Evolutionary conservation across 2,797 vertebrate species (phyloP).

Genomic region (Brotula barbata): DNA sequence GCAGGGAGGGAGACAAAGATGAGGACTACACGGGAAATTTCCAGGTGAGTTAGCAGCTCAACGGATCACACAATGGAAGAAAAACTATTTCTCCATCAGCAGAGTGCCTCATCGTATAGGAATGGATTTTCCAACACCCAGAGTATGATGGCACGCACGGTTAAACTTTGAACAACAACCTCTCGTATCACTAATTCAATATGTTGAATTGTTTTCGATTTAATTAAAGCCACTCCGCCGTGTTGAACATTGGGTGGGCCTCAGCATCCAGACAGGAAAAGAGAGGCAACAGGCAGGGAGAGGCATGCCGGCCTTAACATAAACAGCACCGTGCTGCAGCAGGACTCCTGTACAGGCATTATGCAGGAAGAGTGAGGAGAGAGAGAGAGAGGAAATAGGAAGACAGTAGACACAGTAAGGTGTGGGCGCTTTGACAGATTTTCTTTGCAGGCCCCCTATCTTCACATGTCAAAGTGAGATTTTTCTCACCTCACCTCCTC

Average conservation of each 20-base stretch:
- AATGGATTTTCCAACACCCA: background rate
- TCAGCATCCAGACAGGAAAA: background rate
- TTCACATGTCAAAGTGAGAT: conserved; percentile 56
- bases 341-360: conserved; percentile 4
- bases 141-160: background rate
- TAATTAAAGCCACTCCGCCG: background rate
- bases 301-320: conserved; percentile 35
- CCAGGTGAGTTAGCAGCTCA: conserved; percentile 81
- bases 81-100: background rate
- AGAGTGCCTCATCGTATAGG: background rate
- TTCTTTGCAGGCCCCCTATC: conserved; percentile 26
- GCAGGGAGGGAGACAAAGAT: conserved; percentile 90
- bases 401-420: background rate
- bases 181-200: no score
- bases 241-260: background rate
- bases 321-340: conserved; percentile 36
- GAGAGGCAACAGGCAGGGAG: conserved; percentile 7
- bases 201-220: background rate
- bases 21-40: conserved; percentile 93
- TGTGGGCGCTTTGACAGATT: conserved; percentile 19
- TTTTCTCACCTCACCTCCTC: conserved; percentile 58
- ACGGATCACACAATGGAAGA: background rate
- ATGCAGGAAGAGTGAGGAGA: conserved; percentile 9
- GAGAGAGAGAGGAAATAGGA: conserved; percentile 6
- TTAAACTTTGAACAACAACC: background rate